Conservation (phyloP, 2,113 vertebrate genomes). For the Pitta sordida region DNA sequence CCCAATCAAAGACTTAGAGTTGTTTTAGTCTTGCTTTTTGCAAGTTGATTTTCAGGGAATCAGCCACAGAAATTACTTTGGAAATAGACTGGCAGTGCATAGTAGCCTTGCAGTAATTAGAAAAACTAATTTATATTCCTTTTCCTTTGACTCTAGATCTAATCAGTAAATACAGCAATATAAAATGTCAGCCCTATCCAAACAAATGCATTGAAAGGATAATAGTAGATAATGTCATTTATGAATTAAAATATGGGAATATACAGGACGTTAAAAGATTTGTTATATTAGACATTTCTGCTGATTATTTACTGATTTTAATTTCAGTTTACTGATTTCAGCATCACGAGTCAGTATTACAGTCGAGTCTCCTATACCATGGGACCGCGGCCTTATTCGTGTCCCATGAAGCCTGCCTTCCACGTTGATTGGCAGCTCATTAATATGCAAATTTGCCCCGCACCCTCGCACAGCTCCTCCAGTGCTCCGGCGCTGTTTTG, state of each 20-base stretch:
- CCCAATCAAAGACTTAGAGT: background rate
- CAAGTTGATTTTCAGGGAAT: background rate
- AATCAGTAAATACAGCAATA: slow-evolving; percentile 12
- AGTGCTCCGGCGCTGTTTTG: too few relatives aligned
- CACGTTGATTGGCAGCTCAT: too few relatives aligned
- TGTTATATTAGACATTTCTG: background rate
- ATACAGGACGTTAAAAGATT: background rate
- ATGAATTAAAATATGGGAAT: background rate
- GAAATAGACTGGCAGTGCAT: background rate
- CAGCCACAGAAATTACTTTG: background rate
- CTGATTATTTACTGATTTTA: background rate
- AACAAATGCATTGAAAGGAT: slow-evolving; percentile 1
- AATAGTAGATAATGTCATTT: background rate
- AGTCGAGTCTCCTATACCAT: too few relatives aligned
- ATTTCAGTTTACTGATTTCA: background rate
- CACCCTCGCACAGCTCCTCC: too few relatives aligned
- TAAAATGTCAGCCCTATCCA: slow-evolving; percentile 22
- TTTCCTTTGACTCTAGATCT: slow-evolving; percentile 10
- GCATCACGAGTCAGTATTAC: background rate
- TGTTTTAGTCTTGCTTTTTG: background rate
- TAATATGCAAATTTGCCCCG: too few relatives aligned
- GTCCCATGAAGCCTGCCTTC: too few relatives aligned
- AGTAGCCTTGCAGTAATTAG: slow-evolving; percentile 7
- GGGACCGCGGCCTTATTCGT: too few relatives aligned
- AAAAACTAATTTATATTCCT: slow-evolving; percentile 11